Evolutionary conservation across 2,888 invertebrate species (phyloP).

Genomic region (Diploptera punctata): DNA sequence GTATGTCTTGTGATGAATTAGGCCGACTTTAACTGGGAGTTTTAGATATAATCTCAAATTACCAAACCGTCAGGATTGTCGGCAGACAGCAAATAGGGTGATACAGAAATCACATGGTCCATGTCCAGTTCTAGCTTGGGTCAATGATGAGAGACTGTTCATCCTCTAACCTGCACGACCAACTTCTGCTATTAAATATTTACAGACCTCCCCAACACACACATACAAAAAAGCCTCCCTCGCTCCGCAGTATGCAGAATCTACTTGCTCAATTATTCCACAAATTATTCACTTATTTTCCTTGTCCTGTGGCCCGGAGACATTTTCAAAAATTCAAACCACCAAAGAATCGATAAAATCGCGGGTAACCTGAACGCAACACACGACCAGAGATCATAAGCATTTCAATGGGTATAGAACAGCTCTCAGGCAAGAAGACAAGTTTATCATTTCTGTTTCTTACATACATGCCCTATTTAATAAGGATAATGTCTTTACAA

Average conservation of each 20-base stretch:
- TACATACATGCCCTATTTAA: too few species aligned
- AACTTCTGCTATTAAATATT: conserved; percentile 28
- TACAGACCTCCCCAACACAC: neutral
- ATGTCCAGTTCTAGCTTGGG: neutral
- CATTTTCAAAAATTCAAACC: conserved; percentile 30
- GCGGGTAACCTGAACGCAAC: neutral
- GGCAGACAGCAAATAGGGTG: neutral
- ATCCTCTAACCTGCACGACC: conserved; percentile 5
- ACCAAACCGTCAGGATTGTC: neutral
- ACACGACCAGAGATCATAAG: neutral
- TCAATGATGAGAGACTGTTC: neutral
- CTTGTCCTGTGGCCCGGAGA: conserved; percentile 27
- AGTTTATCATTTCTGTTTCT: too few species aligned
- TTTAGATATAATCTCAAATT: conserved; percentile 3
- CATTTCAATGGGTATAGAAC: neutral
- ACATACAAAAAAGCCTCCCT: conserved; percentile 1
- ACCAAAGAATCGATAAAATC: conserved; percentile 29
- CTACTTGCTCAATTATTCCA: conserved; percentile 30
- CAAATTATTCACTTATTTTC: conserved; percentile 30
- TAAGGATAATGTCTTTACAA: too few species aligned
- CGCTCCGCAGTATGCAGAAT: conserved; percentile 22
- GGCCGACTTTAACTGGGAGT: too few species aligned
- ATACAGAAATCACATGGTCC: neutral
- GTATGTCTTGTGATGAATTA: too few species aligned
- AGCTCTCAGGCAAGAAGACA: too few species aligned